These are phyloP conservation scores for Elephantulus edwardii DNA, from an alignment of 2,113 vertebrate genomes.

Conservation along the genomic window DNA sequence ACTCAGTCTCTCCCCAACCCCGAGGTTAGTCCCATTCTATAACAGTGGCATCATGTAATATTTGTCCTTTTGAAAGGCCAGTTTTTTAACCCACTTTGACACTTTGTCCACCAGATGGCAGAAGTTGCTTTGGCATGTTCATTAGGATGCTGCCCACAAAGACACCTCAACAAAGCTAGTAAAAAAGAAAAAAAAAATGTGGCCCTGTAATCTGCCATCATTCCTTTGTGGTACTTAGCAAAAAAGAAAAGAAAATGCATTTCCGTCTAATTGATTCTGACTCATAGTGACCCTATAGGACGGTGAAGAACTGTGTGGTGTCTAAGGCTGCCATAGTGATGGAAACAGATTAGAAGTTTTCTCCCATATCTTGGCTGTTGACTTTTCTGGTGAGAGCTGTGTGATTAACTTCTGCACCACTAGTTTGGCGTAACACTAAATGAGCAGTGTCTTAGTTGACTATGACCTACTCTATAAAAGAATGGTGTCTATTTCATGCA, in stretches of 20 bases:
- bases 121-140: constrained; percentile 34
- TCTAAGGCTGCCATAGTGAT: background rate
- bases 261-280: too few species aligned
- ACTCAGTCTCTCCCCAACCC: too few species aligned
- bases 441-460: background rate
- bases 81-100: background rate
- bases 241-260: background rate
- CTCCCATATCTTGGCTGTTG: background rate
- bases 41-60: too few species aligned
- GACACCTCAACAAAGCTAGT: background rate
- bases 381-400: background rate
- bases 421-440: background rate
- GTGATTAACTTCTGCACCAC: background rate
- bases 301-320: background rate
- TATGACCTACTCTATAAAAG: background rate
- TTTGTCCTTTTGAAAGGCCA: too few species aligned
- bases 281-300: too few species aligned
- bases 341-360: background rate
- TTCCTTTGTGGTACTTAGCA: background rate
- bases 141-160: background rate
- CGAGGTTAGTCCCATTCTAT: too few species aligned
- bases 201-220: background rate
- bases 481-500: background rate
- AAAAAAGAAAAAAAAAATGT: background rate
- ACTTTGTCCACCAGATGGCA: constrained; percentile 64